Evolutionary conservation across 2,797 vertebrate genomes (phyloP).

Genomic region (Muscicapa comitata): DNA sequence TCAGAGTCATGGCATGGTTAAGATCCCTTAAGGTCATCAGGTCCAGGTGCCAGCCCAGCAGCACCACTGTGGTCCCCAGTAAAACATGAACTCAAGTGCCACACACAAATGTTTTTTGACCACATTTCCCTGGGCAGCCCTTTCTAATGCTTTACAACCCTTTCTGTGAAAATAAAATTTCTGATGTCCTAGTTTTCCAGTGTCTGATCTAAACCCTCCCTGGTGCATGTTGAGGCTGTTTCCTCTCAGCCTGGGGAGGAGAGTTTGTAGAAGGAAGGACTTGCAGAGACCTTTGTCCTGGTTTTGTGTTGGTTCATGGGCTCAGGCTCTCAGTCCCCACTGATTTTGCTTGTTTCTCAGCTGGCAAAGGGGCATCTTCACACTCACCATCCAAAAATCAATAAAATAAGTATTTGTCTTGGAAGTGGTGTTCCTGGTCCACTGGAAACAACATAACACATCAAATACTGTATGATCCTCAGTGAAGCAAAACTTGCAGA

Average conservation of each 20-base stretch:
- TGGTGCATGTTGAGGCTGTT: background rate
- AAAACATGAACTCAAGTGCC: background rate
- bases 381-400: too few species aligned
- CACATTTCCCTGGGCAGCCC: background rate
- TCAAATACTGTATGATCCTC: too few species aligned
- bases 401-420: too few species aligned
- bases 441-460: too few species aligned
- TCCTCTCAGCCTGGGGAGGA: too few species aligned
- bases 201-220: background rate
- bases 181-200: rapidly evolving
- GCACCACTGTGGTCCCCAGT: background rate
- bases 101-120: rapidly evolving
- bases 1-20: background rate
- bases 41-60: background rate
- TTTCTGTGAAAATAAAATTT: background rate
- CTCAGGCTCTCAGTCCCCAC: background rate
- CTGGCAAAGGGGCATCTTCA: too few species aligned
- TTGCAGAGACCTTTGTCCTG: background rate
- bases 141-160: background rate
- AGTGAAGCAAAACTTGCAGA: too few species aligned
- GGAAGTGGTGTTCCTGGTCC: too few species aligned
- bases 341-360: background rate
- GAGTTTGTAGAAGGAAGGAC: background rate
- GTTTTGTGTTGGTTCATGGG: rapidly evolving
- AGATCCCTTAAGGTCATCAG: too few species aligned